Percentiles rank a stretch among this genome's conserved stretches.
phyloP scores from a whole-genome alignment of 2,888 invertebrate genomes.

The Andrena camellia region DNA sequence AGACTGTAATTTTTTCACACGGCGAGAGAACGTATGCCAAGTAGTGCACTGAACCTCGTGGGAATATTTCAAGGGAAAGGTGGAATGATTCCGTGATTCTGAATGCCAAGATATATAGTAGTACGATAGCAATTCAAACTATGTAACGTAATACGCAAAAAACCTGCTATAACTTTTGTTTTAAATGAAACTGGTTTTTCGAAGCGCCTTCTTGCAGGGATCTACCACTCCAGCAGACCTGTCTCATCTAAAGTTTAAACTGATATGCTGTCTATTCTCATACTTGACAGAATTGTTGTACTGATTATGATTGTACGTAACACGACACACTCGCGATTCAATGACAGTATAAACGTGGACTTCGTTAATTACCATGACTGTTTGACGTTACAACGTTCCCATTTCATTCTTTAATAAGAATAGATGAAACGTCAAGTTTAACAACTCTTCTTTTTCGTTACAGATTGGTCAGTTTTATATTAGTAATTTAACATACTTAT shows the following conservation, averaged over 20 bases:
- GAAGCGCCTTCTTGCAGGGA: too few species aligned
- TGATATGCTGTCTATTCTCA: background rate
- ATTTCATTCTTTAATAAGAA: too few species aligned
- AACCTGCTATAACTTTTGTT: background rate
- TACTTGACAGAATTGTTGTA: background rate
- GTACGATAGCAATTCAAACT: slow-evolving; percentile 10
- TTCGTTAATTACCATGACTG: too few species aligned
- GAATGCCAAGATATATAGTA: slow-evolving; percentile 68
- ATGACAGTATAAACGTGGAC: background rate
- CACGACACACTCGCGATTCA: background rate
- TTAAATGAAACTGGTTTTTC: too few species aligned
- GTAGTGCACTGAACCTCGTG: slow-evolving; percentile 56
- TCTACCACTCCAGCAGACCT: too few species aligned
- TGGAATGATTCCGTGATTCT: slow-evolving; percentile 58
- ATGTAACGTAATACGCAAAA: background rate
- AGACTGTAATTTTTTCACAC: slow-evolving; percentile 34
- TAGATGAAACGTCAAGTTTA: too few species aligned
- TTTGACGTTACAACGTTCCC: too few species aligned
- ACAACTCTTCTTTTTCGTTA: too few species aligned
- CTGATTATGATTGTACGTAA: background rate
- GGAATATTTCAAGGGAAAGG: slow-evolving; percentile 73
- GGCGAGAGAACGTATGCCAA: slow-evolving; percentile 47
- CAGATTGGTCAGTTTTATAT: too few species aligned
- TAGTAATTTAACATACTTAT: too few species aligned
- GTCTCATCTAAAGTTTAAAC: too few species aligned